A percentile compares a stretch with the other conserved stretches of the same genome.
These are phyloP conservation scores for Caenorhabditis macrosperma DNA, from an alignment of 2,888 invertebrate species.

Conservation along the genomic window DNA sequence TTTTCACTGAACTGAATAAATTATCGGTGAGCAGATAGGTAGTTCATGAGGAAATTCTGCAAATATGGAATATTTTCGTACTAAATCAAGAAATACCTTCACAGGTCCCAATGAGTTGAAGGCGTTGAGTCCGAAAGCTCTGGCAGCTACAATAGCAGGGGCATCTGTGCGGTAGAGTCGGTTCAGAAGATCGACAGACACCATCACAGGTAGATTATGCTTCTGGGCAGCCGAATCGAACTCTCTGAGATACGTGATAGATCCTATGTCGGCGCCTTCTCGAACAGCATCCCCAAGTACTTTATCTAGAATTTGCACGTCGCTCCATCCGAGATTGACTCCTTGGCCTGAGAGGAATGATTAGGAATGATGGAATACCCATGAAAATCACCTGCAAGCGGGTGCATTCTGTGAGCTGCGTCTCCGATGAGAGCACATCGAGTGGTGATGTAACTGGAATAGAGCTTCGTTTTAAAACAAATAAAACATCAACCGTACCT, in stretches of 20 bases:
- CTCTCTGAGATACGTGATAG: slow-evolving; percentile 85
- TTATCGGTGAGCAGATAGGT: slow-evolving; percentile 50
- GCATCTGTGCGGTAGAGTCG: slow-evolving; percentile 67
- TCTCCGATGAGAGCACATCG: slow-evolving; percentile 90
- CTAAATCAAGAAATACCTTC: slow-evolving; percentile 7
- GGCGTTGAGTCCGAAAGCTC: slow-evolving; percentile 76
- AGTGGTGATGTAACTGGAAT: slow-evolving; percentile 86
- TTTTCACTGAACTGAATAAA: not conserved
- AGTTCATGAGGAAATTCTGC: slow-evolving; percentile 48
- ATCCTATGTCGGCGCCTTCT: slow-evolving; percentile 87
- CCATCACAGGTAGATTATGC: slow-evolving; percentile 91
- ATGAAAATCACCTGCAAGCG: slow-evolving; percentile 85
- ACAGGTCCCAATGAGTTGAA: slow-evolving; percentile 56
- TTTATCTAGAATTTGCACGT: slow-evolving; percentile 87
- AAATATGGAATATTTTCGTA: not conserved
- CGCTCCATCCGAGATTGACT: slow-evolving; percentile 96
- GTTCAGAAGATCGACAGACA: slow-evolving; percentile 57
- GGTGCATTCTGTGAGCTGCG: slow-evolving; percentile 88
- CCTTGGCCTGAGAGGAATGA: slow-evolving; percentile 87
- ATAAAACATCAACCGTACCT: slow-evolving; percentile 70
- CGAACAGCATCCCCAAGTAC: slow-evolving; percentile 86
- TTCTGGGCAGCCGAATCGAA: slow-evolving; percentile 91
- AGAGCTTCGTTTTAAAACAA: not conserved
- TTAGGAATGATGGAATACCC: not conserved
- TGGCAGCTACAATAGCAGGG: slow-evolving; percentile 73